Evolutionary conservation across 1,140 invertebrate genomes (phyloP), one percentile per base, ranked within the genome.

Genomic region (Tetragonula clypearis): DNA sequence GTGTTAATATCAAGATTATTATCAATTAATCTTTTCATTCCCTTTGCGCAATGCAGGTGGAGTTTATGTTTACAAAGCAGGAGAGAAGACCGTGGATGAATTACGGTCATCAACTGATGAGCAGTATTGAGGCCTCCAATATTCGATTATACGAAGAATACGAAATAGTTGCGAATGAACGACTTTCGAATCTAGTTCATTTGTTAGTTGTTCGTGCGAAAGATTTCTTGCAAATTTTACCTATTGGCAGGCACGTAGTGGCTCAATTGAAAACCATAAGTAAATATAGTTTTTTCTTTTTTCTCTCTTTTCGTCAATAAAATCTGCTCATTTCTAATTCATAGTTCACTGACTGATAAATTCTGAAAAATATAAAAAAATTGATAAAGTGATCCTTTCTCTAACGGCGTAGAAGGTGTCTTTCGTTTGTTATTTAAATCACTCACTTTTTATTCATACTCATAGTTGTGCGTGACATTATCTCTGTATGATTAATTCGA

Each of bases 191-290:
- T 77, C 71, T 41, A 41, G 41, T 41, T 90, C 87, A 94, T 90
- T 72, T 94, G 6, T 82, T 95, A 79, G 87, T 95, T 62, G 81
- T 95, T 30, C 91, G 92, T 79, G 88, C 93, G 12, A 90, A 92
- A 55, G 86, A 94, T 82, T 95, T 88, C 69, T 76, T 95, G 81
- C 93, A 95, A 88, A n/a, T 95, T 55, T 83, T 94, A 82, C 94
- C 93, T 12, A 87, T 92, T 65, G 94, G 94, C 55, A 92, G 92
- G 88, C 93, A 95, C 79, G 62, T 95, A 73, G 92, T 94, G 85
- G 93, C 84, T 14, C 94, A 92, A 91, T 89, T 94, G 89, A 90
- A 92, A 79, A 79, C 94, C 35, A 92, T 92, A 91, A 93, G 94
- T 95, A 88, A 90, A 80, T 66, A 88, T 65, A 4, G 12, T n/a